Conservation (phyloP, 2,797 vertebrate species). For the Apodemus agrarius region DNA sequence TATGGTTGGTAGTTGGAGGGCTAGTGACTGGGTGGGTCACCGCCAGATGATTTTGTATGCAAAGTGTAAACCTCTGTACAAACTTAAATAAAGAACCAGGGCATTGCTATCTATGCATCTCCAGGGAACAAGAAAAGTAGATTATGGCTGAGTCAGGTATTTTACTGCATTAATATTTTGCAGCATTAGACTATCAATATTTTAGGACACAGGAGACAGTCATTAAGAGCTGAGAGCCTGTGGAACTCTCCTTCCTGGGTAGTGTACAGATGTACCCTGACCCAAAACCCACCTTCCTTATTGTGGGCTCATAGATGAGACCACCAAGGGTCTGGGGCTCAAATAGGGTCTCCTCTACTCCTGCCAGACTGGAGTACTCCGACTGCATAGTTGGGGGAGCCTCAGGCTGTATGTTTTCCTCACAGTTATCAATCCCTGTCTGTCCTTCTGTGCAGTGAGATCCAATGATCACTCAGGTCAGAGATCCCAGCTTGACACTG, state of each 20-base stretch:
- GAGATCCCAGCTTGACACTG: background rate
- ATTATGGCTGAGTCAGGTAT: background rate
- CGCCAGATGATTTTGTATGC: background rate
- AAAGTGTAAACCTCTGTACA: background rate
- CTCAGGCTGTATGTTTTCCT: too few species aligned
- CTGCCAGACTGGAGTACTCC: accelerated
- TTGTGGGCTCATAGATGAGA: background rate
- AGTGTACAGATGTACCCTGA: too few species aligned
- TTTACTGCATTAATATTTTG: background rate
- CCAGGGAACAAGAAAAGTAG: background rate
- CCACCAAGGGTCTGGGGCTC: accelerated
- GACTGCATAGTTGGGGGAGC: accelerated
- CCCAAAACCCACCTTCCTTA: background rate
- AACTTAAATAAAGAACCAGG: background rate
- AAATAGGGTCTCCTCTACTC: accelerated
- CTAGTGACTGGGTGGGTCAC: background rate
- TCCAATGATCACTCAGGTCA: too few species aligned
- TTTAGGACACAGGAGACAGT: background rate
- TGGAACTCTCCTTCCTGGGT: background rate
- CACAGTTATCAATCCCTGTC: accelerated
- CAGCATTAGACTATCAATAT: background rate
- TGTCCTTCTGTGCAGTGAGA: background rate
- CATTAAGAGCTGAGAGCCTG: background rate
- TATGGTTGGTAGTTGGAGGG: background rate
- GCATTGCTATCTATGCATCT: background rate